Base-by-base conservation (phyloP, 2,113 vertebrate genomes). In the Dasyprocta punctata region DNA sequence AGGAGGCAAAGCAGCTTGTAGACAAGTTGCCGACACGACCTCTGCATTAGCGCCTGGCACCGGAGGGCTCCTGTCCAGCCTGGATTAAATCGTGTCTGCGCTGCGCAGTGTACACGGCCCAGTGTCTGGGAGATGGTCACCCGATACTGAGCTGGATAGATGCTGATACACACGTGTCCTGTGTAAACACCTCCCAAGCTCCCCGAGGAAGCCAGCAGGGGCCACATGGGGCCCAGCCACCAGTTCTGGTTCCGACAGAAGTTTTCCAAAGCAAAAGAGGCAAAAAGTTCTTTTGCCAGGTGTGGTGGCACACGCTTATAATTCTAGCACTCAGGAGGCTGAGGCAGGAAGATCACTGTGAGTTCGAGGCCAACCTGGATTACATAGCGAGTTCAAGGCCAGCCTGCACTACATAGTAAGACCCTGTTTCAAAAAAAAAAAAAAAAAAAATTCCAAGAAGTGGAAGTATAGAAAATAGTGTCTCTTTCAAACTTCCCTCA, bases 151-250 rank as follows among this genome's bases (percentile, higher is more conserved):
- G 80, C 17, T 49, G 38, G 38, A 73, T 41, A 49, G 84, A 44
- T 17, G 0, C 69, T 5, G 0, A 49, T n/a, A 44, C n/a, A 56
- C 13, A 7, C 2, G 28, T 1, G 1, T 13, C n/a, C 1, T 19
- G 63, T 60, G 80, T 36, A 38, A 80, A 1, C 38, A n/a, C 58
- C 80, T 4, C 52, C 28, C 38, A 1, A 3, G 20, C 14, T 24
- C n/a, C 44, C n/a, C 75, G 7, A 60, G 92, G 26, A 75, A 26
- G 11, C 1, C 14, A 61, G 83, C 71, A 71, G 86, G 7, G n/a
- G 36, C 44, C 69, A 0, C 52, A 10, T 44, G 71, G 14, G 41
- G 12, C 12, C 17, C 38, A 28, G 14, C 11, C 16, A 9, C 4
- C 3, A 36, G n/a, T 26, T 52, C 86, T 1, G 5, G 26, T 60